Percentiles rank a stretch among this genome's conserved stretches.
phyloP scores from a whole-genome alignment of 2,888 invertebrate genomes.

The Heterodera filipjevi region DNA sequence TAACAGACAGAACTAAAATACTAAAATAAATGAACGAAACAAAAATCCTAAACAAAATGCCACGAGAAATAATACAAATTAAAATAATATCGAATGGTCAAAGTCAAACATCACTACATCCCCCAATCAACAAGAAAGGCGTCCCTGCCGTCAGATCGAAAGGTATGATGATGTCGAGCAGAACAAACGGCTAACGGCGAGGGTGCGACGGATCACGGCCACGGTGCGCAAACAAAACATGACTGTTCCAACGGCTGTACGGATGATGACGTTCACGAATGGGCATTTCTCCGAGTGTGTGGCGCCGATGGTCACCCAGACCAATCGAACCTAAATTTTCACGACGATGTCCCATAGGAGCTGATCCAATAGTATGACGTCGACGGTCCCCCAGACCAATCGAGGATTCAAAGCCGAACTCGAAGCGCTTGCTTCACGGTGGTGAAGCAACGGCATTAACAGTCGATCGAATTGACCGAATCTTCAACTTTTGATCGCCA shows the following conservation, averaged over 20 bases:
- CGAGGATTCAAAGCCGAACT: neutral
- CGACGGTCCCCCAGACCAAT: neutral
- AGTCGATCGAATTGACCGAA: neutral
- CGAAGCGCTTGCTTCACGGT: neutral
- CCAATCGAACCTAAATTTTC: neutral
- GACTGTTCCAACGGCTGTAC: no score
- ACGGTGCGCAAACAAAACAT: no score
- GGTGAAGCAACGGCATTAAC: neutral
- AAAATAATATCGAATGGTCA: neutral
- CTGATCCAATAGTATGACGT: neutral
- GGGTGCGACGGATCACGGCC: no score
- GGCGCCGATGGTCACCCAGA: neutral
- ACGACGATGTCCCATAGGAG: no score
- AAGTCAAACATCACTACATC: neutral
- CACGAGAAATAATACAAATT: no score
- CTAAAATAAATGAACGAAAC: no score
- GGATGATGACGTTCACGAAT: no score
- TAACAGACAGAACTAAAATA: no score
- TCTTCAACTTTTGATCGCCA: conserved; percentile 2
- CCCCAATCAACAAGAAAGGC: neutral
- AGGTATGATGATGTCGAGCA: neutral
- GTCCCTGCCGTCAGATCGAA: neutral
- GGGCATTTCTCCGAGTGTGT: neutral
- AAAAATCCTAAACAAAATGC: no score
- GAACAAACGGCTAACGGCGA: neutral